Conservation (phyloP, 2,888 invertebrate species). For the Elaeidobius kamerunicus region DNA sequence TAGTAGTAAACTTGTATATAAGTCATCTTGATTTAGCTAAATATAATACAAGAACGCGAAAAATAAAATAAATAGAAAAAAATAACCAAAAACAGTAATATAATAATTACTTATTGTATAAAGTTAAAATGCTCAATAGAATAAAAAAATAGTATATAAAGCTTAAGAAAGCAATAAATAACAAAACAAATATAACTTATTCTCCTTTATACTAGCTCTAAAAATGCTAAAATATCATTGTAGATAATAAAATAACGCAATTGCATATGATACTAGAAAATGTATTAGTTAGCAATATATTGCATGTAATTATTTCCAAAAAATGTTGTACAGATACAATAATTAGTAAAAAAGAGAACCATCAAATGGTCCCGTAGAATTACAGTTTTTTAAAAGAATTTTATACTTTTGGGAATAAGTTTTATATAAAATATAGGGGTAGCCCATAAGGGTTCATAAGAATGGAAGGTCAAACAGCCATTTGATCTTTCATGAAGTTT, state of each 20-base stretch:
- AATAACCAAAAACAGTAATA: too few relatives aligned
- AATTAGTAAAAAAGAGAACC: slow-evolving; percentile 23
- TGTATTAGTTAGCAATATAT: slow-evolving; percentile 43
- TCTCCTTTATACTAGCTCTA: too few relatives aligned
- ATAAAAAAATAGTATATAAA: too few relatives aligned
- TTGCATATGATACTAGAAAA: slow-evolving; percentile 18
- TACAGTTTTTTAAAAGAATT: slow-evolving; percentile 31
- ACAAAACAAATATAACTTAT: too few relatives aligned
- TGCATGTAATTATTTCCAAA: slow-evolving; percentile 27
- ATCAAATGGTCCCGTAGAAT: slow-evolving; percentile 17
- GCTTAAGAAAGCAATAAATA: too few relatives aligned
- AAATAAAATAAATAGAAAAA: too few relatives aligned
- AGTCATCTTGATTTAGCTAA: too few relatives aligned
- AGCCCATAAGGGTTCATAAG: slow-evolving; percentile 1
- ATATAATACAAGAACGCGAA: too few relatives aligned
- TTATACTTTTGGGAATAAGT: slow-evolving; percentile 35
- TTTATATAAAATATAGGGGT: slow-evolving; percentile 23
- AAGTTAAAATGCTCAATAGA: too few relatives aligned
- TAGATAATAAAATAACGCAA: slow-evolving; percentile 6
- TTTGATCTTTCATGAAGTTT: slow-evolving; percentile 41
- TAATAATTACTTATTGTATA: too few relatives aligned
- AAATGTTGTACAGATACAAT: slow-evolving; percentile 36
- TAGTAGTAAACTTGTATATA: too few relatives aligned
- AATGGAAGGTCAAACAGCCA: slow-evolving; percentile 44
- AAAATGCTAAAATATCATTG: too few relatives aligned